Conservation (phyloP, 1,140 invertebrate genomes). For the Papilio glaucus region DNA sequence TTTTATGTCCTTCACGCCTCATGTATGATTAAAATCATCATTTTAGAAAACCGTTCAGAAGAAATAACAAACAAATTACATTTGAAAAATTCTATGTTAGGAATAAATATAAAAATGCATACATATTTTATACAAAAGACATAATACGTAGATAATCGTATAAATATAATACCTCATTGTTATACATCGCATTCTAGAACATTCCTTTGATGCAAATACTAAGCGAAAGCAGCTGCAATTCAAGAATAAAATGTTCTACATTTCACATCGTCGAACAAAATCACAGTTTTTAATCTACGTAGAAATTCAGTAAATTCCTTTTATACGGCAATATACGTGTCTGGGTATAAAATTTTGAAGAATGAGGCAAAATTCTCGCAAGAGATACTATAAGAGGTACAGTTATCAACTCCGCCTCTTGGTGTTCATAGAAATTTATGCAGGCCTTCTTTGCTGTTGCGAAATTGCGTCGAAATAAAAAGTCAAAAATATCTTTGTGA, state of each 20-base stretch:
- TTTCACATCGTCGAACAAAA: slow-evolving; percentile 41
- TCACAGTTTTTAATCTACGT: slow-evolving; percentile 52
- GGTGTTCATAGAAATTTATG: slow-evolving; percentile 34
- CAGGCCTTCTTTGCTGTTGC: slow-evolving; percentile 31
- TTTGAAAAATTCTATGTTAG: neutral
- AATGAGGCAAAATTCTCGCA: slow-evolving; percentile 43
- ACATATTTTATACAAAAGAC: neutral
- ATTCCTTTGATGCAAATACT: slow-evolving; percentile 12
- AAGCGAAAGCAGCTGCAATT: slow-evolving; percentile 3
- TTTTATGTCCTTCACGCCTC: too few relatives aligned
- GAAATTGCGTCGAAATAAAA: slow-evolving; percentile 36
- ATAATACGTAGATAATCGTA: neutral
- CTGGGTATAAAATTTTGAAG: slow-evolving; percentile 55
- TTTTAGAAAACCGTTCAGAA: too few relatives aligned
- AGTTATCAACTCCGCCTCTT: slow-evolving; percentile 38
- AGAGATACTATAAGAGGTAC: slow-evolving; percentile 23
- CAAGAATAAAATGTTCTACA: slow-evolving; percentile 31
- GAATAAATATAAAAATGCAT: neutral
- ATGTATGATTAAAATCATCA: too few relatives aligned
- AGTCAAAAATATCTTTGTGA: slow-evolving; percentile 31
- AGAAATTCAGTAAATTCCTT: slow-evolving; percentile 60
- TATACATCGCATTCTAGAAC: slow-evolving; percentile 1
- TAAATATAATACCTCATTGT: neutral
- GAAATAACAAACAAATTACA: too few relatives aligned
- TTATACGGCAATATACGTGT: slow-evolving; percentile 53